Base-by-base conservation (phyloP, 2,888 invertebrate species). In the Andrena flavipes region DNA sequence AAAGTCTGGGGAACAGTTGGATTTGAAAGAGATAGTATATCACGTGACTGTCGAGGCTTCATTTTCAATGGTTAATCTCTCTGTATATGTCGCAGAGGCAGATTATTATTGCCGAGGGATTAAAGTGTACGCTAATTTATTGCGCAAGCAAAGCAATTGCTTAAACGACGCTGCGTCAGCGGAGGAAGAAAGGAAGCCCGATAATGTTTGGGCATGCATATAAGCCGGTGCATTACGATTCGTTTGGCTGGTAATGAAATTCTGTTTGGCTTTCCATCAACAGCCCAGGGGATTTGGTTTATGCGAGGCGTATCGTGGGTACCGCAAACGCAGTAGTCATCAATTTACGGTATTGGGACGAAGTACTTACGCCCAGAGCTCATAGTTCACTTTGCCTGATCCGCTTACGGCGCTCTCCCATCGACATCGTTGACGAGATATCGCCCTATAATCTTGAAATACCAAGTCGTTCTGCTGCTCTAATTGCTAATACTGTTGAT, bases 351-450 rank as follows among this genome's bases (percentile, higher is more conserved):
- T 80, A 87, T 87, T 87, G 87, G 86, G 84, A 85, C 71, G 63
- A 75, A 82, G 80, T 87, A 85, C 82, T 87, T 76, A 76, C 65
- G 73, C 68, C 33, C 74, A 75, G 62, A 87, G 85, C 75, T 79
- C 71, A 75, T 87, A 87, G 77, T 74, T 87, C 86, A 87, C 87
- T 84, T 84, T 80, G 77, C 77, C 60, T 82, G 69, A 84, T 85
- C 76, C 62, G 64, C 76, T 35, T 79, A 76, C 56, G 26, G 68
- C 69, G 65, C 42, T 49, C 42, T 49, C 49, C 42, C 54, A 73
- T 42, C 82, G 76, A 74, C 77, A 65, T 82, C 71, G 56, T 81
- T 70, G 73, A 64, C 65, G 56, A 59, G 73, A 65, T 62, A 64
- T 23, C 71, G 29, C 33, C 42, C 42, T 69, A 33, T 51, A 81